Percentiles rank a stretch among this genome's conserved stretches.
Conservation (phyloP, 2,797 vertebrate genomes). For the Momotus momota region DNA sequence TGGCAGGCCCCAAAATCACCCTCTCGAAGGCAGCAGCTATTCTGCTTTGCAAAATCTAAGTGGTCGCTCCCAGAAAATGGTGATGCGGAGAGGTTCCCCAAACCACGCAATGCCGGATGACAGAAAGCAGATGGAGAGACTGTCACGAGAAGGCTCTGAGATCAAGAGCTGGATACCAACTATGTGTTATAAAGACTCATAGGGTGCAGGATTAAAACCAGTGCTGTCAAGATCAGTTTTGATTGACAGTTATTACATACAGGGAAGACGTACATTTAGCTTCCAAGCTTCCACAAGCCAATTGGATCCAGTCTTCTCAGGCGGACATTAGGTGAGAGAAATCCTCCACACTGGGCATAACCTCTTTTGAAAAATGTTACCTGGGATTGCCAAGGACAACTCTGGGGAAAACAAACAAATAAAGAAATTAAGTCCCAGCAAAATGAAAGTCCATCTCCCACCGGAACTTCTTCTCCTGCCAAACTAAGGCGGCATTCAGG, state of each 20-base stretch:
- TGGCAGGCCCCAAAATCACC: neutral
- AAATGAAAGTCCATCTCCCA: neutral
- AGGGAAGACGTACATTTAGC: neutral
- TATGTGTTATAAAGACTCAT: neutral
- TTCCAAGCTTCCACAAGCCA: neutral
- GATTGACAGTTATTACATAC: neutral
- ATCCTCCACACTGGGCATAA: neutral
- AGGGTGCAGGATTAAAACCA: neutral
- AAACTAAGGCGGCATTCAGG: neutral
- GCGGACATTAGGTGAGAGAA: neutral
- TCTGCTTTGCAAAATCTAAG: neutral
- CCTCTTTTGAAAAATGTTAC: neutral
- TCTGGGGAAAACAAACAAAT: neutral
- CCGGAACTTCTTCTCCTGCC: neutral
- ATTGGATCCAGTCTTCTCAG: neutral
- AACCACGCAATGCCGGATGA: neutral
- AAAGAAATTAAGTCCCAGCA: neutral
- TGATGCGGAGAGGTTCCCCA: neutral
- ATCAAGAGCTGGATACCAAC: neutral
- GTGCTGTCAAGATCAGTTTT: neutral
- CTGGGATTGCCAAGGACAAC: neutral
- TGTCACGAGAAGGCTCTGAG: neutral
- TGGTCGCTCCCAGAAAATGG: neutral
- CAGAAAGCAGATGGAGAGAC: neutral
- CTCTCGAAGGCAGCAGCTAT: neutral